A percentile compares a stretch with the other conserved stretches of the same genome.
Conservation (phyloP, 2,888 invertebrate species). For the Ophion ellenae region DNA sequence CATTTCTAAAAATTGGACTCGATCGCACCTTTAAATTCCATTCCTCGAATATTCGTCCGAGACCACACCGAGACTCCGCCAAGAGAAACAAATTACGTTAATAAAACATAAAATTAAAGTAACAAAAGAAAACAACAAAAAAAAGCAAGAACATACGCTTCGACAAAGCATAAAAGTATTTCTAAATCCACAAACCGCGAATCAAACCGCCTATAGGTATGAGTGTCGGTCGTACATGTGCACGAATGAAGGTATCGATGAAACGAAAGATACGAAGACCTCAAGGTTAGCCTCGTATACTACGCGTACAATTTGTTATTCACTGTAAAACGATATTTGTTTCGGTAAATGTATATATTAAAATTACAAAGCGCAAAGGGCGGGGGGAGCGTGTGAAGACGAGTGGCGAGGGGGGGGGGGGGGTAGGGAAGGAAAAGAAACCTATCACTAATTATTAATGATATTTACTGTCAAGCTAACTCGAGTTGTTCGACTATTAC, state of each 20-base stretch:
- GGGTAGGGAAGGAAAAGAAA: constrained; percentile 31
- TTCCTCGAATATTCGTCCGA: background rate
- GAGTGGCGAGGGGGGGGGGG: constrained; percentile 1
- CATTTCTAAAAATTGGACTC: background rate
- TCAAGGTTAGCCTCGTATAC: constrained; percentile 75
- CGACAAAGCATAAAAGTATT: background rate
- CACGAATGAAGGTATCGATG: constrained; percentile 29
- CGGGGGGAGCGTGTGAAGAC: background rate
- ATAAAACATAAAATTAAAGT: background rate
- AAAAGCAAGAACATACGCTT: background rate
- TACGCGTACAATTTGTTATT: constrained; percentile 79
- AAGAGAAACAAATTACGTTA: background rate
- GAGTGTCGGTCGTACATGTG: constrained; percentile 27
- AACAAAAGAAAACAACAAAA: background rate
- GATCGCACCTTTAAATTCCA: constrained; percentile 7
- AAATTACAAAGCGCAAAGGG: constrained; percentile 1
- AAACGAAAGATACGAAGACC: constrained; percentile 71
- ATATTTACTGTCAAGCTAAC: constrained; percentile 65
- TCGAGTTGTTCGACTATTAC: constrained; percentile 64
- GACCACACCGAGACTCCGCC: background rate
- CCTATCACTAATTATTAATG: constrained; percentile 72
- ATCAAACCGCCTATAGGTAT: constrained; percentile 19
- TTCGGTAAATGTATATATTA: constrained; percentile 73
- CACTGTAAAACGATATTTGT: constrained; percentile 72
- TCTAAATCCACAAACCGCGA: constrained; percentile 26